A percentile compares a stretch with the other conserved stretches of the same genome.
phyloP scores from a whole-genome alignment of 2,888 invertebrate species.

The Girardia tigrina region DNA sequence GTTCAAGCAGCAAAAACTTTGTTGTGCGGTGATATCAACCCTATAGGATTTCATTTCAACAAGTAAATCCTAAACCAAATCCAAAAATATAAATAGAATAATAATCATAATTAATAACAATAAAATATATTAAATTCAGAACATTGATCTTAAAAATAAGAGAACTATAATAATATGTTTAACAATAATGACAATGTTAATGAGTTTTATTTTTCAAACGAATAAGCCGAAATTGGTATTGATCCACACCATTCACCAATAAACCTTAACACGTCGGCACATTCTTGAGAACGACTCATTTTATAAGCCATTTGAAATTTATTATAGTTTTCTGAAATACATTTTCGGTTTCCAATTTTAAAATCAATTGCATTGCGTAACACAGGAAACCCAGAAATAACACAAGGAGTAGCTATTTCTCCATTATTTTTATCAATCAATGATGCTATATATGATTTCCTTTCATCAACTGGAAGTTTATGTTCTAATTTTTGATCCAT shows the following conservation, averaged over 20 bases:
- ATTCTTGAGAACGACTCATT: constrained; percentile 56
- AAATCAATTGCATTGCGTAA: constrained; percentile 54
- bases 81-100: too few relatives aligned
- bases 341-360: constrained; percentile 53
- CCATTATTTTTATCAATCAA: constrained; percentile 53
- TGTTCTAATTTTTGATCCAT: constrained; percentile 89
- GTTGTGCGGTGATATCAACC: too few relatives aligned
- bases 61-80: too few relatives aligned
- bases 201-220: neutral
- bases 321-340: constrained; percentile 85
- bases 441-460: constrained; percentile 69
- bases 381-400: constrained; percentile 72
- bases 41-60: too few relatives aligned
- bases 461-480: constrained; percentile 67
- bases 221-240: constrained; percentile 50
- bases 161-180: too few relatives aligned
- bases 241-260: constrained; percentile 73
- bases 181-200: neutral
- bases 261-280: constrained; percentile 65
- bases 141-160: too few relatives aligned
- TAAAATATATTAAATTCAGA: too few relatives aligned
- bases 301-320: constrained; percentile 69
- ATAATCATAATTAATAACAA: too few relatives aligned
- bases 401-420: constrained; percentile 61
- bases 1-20: too few relatives aligned